Evolutionary conservation across 1,140 invertebrate species (phyloP).

Genomic region (Halesus radiatus): DNA sequence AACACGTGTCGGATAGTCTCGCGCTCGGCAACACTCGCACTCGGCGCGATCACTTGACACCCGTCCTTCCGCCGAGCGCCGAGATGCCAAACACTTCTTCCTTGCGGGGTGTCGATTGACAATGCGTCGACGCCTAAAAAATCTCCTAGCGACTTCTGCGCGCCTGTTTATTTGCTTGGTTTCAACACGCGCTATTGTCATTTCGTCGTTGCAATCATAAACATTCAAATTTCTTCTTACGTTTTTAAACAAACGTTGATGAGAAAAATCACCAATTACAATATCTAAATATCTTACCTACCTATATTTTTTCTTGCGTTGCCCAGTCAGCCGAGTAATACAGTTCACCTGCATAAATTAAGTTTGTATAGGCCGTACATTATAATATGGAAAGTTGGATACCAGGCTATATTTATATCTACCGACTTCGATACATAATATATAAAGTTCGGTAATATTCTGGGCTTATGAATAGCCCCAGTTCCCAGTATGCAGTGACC

Average conservation of each 20-base stretch:
- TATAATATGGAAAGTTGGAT: too few relatives aligned
- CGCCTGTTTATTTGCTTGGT: conserved; percentile 35
- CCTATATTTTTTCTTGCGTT: too few relatives aligned
- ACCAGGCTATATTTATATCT: too few relatives aligned
- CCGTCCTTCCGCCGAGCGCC: conserved; percentile 37
- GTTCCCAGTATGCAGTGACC: conserved; percentile 20
- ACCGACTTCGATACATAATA: not conserved
- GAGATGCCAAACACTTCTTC: conserved; percentile 41
- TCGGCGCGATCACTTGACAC: conserved; percentile 39
- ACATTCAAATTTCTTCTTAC: not conserved
- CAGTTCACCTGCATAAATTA: too few relatives aligned
- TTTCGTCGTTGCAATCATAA: conserved; percentile 16
- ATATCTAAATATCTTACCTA: too few relatives aligned
- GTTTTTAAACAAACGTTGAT: too few relatives aligned
- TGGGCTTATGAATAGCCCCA: conserved; percentile 8
- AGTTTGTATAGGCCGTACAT: too few relatives aligned
- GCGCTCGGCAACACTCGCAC: conserved; percentile 25
- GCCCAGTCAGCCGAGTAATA: too few relatives aligned
- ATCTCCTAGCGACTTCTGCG: conserved; percentile 36
- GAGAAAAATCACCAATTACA: too few relatives aligned
- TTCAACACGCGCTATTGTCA: conserved; percentile 11
- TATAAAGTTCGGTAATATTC: conserved; percentile 16
- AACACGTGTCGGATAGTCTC: conserved; percentile 27
- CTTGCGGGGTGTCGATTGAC: conserved; percentile 49
- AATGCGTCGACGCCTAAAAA: conserved; percentile 40